phyloP scores from a whole-genome alignment of 1,140 invertebrate species.

The Lordiphosa stackelbergi region DNA sequence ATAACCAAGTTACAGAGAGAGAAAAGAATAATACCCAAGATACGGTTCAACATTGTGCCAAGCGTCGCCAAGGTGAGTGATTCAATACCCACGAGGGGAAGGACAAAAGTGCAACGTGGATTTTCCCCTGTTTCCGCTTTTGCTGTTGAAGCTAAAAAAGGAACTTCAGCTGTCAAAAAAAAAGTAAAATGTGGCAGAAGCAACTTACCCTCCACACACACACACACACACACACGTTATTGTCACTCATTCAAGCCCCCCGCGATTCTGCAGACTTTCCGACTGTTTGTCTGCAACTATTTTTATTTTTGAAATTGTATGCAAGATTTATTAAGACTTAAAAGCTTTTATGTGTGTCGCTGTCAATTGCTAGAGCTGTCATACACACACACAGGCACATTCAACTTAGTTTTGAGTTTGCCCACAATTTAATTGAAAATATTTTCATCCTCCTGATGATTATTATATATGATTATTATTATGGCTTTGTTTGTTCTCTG shows the following conservation, averaged over 20 bases:
- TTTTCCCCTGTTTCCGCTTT: neutral
- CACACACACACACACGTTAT: slow-evolving; percentile 6
- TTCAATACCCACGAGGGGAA: slow-evolving; percentile 9
- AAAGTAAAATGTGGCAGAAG: neutral
- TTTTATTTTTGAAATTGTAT: slow-evolving; percentile 69
- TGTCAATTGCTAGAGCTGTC: slow-evolving; percentile 56
- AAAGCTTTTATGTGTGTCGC: slow-evolving; percentile 74
- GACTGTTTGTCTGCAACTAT: slow-evolving; percentile 16
- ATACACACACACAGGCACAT: slow-evolving; percentile 6
- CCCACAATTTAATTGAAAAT: slow-evolving; percentile 53
- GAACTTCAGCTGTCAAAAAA: neutral
- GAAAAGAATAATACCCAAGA: slow-evolving; percentile 45
- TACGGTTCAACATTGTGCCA: slow-evolving; percentile 42
- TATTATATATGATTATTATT: neutral
- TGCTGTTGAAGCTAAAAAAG: neutral
- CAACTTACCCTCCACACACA: neutral
- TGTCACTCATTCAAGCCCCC: slow-evolving; percentile 32
- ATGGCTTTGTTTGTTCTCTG: slow-evolving; percentile 10
- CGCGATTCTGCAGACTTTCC: slow-evolving; percentile 19
- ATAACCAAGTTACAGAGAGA: neutral
- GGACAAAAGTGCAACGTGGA: slow-evolving; percentile 8
- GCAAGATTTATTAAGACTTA: slow-evolving; percentile 77
- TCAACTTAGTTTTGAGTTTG: neutral
- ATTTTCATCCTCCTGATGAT: slow-evolving; percentile 9
- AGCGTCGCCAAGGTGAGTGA: slow-evolving; percentile 36